These are phyloP conservation scores for Pediacus dermestoides DNA, from an alignment of 2,888 invertebrate genomes.

Conservation along the genomic window DNA sequence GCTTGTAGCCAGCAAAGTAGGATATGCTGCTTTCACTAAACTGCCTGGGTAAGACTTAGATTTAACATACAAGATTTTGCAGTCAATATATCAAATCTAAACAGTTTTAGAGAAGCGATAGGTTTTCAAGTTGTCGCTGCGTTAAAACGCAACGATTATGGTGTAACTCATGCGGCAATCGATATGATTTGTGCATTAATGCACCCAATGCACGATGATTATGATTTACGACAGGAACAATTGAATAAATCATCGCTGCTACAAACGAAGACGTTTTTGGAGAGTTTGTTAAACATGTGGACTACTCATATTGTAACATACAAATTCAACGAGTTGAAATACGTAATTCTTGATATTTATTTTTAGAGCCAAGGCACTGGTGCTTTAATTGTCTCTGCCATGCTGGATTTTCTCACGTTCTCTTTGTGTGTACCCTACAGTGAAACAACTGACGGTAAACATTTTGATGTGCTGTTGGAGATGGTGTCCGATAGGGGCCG, in stretches of 20 bases:
- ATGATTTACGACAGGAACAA: slow-evolving; percentile 95
- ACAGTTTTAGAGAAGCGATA: slow-evolving; percentile 89
- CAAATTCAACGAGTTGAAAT: no score
- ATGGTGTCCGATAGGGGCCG: slow-evolving; percentile 92
- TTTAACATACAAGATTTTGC: neutral
- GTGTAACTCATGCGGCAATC: slow-evolving; percentile 92
- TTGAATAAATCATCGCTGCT: slow-evolving; percentile 95
- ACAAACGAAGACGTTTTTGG: slow-evolving; percentile 86
- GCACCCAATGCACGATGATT: slow-evolving; percentile 98
- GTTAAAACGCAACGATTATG: slow-evolving; percentile 80
- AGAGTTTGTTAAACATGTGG: slow-evolving; percentile 93
- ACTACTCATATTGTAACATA: slow-evolving; percentile 87
- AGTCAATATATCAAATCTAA: neutral
- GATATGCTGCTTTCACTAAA: slow-evolving; percentile 92
- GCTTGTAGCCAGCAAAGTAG: slow-evolving; percentile 95
- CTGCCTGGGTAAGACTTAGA: slow-evolving; percentile 74
- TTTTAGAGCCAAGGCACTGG: slow-evolving; percentile 85
- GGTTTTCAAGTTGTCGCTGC: slow-evolving; percentile 90
- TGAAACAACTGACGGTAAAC: slow-evolving; percentile 96
- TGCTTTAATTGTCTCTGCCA: slow-evolving; percentile 92
- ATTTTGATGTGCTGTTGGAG: slow-evolving; percentile 88
- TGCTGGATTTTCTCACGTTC: slow-evolving; percentile 98
- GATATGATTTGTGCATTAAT: slow-evolving; percentile 97
- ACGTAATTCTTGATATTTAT: slow-evolving; percentile 13
- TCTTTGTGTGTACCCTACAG: slow-evolving; percentile 97